Conservation (phyloP, 2,113 vertebrate genomes). For the Sialia sialis region DNA sequence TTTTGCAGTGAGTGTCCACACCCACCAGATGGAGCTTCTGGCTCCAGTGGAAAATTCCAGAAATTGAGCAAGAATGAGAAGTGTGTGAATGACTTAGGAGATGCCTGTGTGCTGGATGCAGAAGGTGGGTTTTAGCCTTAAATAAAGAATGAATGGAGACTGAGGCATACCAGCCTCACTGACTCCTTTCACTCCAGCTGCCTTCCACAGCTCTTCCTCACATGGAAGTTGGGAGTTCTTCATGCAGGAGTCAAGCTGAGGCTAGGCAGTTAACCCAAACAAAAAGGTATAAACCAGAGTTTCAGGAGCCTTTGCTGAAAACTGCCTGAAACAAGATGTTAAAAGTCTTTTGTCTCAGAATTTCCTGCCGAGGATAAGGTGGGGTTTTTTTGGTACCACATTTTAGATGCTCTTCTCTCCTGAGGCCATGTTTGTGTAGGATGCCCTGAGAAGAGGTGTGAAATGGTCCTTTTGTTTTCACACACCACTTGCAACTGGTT, state of each 20-base stretch:
- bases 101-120: conserved; percentile 11
- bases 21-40: conserved; percentile 69
- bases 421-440: background rate
- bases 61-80: conserved; percentile 62
- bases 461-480: background rate
- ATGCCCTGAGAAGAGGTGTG: background rate
- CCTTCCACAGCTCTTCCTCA: background rate
- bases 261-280: background rate
- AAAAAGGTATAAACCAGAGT: background rate
- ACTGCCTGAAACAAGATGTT: background rate
- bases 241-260: background rate
- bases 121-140: background rate
- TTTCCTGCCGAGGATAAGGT: background rate
- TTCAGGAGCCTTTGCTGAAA: background rate
- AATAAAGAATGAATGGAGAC: background rate
- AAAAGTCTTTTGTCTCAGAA: background rate
- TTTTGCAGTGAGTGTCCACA: conserved; percentile 63
- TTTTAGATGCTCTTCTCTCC: background rate
- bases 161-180: background rate
- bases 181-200: background rate
- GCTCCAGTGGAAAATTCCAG: conserved; percentile 72
- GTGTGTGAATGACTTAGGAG: conserved; percentile 49
- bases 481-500: background rate
- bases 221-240: background rate
- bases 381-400: background rate